These are phyloP conservation scores for Drosophila nebulosa DNA, from an alignment of 1,140 invertebrate genomes.

Conservation along the genomic window DNA sequence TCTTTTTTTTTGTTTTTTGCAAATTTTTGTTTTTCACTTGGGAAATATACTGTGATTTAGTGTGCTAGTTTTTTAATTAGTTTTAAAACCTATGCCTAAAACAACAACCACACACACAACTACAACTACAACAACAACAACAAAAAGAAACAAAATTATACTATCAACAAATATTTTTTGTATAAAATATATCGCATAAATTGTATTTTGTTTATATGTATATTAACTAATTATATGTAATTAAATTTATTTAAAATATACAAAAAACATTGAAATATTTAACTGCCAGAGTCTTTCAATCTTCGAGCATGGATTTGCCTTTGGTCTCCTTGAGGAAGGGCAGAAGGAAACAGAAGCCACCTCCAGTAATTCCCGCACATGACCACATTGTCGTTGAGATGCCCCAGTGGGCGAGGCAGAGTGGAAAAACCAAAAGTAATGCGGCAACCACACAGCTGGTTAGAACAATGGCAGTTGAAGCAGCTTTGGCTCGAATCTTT, in stretches of 20 bases:
- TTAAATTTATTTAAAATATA: slow-evolving; percentile 71
- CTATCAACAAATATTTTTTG: neutral
- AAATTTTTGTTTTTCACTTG: slow-evolving; percentile 72
- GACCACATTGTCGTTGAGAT: slow-evolving; percentile 70
- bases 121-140: neutral
- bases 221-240: slow-evolving; percentile 69
- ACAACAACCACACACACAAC: neutral
- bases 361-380: slow-evolving; percentile 39
- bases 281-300: slow-evolving; percentile 19
- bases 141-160: neutral
- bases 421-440: slow-evolving; percentile 58
- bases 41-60: slow-evolving; percentile 80
- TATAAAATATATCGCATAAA: slow-evolving; percentile 32
- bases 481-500: slow-evolving; percentile 66
- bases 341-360: slow-evolving; percentile 45
- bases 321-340: slow-evolving; percentile 68
- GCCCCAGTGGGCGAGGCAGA: slow-evolving; percentile 57
- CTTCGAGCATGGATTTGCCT: slow-evolving; percentile 69
- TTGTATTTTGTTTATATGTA: slow-evolving; percentile 67
- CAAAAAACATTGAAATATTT: slow-evolving; percentile 15
- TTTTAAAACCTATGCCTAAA: slow-evolving; percentile 50
- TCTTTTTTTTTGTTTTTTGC: slow-evolving; percentile 28
- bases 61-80: slow-evolving; percentile 80
- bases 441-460: slow-evolving; percentile 58
- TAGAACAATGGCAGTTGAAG: slow-evolving; percentile 49